Base-by-base conservation (phyloP, 1,140 invertebrate genomes). In the Heliconius hermathena region DNA sequence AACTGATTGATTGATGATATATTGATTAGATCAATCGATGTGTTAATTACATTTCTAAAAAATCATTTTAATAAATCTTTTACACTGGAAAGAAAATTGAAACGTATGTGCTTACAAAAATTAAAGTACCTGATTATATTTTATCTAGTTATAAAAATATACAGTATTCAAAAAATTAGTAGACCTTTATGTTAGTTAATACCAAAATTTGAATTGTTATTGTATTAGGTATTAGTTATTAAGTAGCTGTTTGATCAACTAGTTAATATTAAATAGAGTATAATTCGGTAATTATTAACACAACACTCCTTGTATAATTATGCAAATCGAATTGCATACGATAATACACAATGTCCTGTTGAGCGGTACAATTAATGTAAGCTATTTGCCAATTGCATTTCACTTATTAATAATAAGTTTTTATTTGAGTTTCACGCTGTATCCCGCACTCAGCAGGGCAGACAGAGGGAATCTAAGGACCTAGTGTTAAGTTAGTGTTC, bases 241-340 rank as follows among this genome's bases (percentile, higher is more conserved):
- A 26, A 66, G 60, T 29, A 16, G 60, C 22, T 66, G 26, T 66
- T 66, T 29, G 60, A 26, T 66, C 22, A 29, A 26, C 26, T 66
- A 66, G 22, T 29, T 66, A 66, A 29, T 6, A 66, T 66, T 66
- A 66, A 16, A 66, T 66, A 29, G 60, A 66, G 29, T 66, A 66
- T 66, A 66, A 66, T 66, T 66, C 26, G 29, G 26, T 66, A 66
- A 66, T 66, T 26, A 66, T 66, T 66, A 66, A 66, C 60, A 66
- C 26, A 66, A 66, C 26, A 66, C 60, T 66, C 26, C 60, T 66
- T 66, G 60, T 66, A 66, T 66, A 66, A 66, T 66, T 66, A 66
- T 66, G 60, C 60, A 66, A 66, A 66, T 66, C 60, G 13, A 66
- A 66, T 66, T 4, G 26, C 4, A 66, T 66, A 66, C 60, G 16